phyloP scores from a whole-genome alignment of 2,797 vertebrate genomes.

The Astyanax mexicanus region DNA sequence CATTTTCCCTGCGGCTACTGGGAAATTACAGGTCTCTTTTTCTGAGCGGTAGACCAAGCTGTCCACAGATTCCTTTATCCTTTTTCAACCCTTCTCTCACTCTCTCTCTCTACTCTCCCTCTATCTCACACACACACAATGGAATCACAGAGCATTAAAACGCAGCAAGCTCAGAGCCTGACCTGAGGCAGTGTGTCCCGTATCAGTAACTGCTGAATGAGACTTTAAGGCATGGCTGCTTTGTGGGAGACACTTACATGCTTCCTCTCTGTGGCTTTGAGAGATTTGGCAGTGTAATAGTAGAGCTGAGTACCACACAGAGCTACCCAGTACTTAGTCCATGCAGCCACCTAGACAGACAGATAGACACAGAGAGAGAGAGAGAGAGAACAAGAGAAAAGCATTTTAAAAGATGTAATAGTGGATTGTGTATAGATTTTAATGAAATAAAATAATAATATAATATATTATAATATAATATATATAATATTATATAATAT shows the following conservation, averaged over 20 bases:
- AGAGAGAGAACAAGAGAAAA: too few species aligned
- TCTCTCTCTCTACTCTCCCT: not conserved
- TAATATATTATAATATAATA: too few species aligned
- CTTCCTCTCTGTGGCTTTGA: slow-evolving; percentile 97
- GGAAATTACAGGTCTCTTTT: slow-evolving; percentile 44
- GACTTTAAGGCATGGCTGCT: not conserved
- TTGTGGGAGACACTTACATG: slow-evolving; percentile 83
- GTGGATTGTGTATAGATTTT: too few species aligned
- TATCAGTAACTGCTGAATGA: not conserved
- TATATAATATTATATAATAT: too few species aligned
- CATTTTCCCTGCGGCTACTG: slow-evolving; percentile 50
- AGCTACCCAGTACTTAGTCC: slow-evolving; percentile 98
- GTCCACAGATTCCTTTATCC: not conserved
- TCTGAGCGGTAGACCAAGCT: not conserved
- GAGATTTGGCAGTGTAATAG: slow-evolving; percentile 97
- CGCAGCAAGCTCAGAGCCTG: not conserved
- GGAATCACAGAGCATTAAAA: not conserved
- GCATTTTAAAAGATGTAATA: too few species aligned
- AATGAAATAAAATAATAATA: too few species aligned
- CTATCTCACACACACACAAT: not conserved
- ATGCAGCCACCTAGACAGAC: slow-evolving; percentile 88
- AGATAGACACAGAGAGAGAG: slow-evolving; percentile 1
- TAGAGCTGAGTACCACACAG: slow-evolving; percentile 93
- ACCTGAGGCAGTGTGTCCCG: not conserved
- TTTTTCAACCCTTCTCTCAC: not conserved